Base-by-base conservation (phyloP, 2,113 vertebrate genomes). In the Leptobrachium ailaonicum region DNA sequence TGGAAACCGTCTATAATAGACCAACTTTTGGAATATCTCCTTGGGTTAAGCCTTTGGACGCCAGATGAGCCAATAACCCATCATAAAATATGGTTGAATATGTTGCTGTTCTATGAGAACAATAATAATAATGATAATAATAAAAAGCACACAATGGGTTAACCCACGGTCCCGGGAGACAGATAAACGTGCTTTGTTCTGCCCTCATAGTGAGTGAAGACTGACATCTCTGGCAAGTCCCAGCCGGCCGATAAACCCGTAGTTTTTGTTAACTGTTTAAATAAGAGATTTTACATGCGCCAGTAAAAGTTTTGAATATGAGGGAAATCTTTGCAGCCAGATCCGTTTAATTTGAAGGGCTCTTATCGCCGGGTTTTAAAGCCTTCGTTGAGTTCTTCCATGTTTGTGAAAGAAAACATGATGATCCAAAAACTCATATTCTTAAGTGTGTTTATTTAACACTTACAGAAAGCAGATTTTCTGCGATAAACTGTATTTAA, bases 401-500 rank as follows among this genome's bases (percentile, higher is more conserved):
- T 42, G 20, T n/a, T 47, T 74, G 41, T 73, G 64, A 73, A 80
- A 74, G 63, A 66, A 80, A 80, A 68, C 71, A 56, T 45, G 45
- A 74, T 79, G 47, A 73, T 67, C 40, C n/a, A 73, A 74, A 80
- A 45, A 42, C 78, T 74, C 63, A 56, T 80, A 58, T 80, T 67
- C 71, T 44, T 56, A 73, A 80, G 78, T 73, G 71, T 80, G 78
- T 80, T 80, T 80, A 80, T 47, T 73, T 80, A 67, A 68, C 78
- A 80, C 78, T 80, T 67, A 41, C 71, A 68, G 44, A 32, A 11
- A 66, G 63, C 47, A 63, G 77, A 68, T 68, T 66, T 13, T 60
- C 69, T 79, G 41, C 66, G 64, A 79, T 71, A 72, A 79, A 72
- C 66, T 43, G 32, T 71, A 62, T 78, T 42, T 47, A 71, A 71